phyloP scores from a whole-genome alignment of 2,113 vertebrate species.

The Ailurus styani region DNA sequence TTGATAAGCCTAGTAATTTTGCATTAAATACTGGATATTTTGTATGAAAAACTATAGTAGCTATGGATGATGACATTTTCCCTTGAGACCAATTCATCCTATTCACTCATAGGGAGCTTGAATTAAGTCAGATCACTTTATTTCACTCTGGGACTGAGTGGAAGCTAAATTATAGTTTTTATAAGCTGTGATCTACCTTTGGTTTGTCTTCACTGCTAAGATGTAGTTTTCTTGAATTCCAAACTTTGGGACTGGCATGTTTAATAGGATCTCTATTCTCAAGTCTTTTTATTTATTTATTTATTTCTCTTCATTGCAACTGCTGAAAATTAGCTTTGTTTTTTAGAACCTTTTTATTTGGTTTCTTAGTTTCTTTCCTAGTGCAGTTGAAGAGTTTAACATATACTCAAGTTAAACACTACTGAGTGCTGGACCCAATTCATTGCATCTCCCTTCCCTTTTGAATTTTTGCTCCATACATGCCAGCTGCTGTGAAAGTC shows the following conservation, averaged over 20 bases:
- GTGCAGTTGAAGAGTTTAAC: neutral
- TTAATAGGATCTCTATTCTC: neutral
- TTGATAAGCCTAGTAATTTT: neutral
- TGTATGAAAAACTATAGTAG: neutral
- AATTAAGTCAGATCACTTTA: neutral
- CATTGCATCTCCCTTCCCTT: neutral
- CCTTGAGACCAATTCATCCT: neutral
- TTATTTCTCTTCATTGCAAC: neutral
- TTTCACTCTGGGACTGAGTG: neutral
- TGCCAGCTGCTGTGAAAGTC: neutral
- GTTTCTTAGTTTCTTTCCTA: neutral
- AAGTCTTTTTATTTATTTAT: neutral
- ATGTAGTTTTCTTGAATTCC: neutral
- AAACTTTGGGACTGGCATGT: neutral
- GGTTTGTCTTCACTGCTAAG: neutral
- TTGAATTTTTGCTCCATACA: neutral
- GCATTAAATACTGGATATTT: neutral
- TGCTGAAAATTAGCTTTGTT: constrained; percentile 13
- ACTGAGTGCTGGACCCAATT: neutral
- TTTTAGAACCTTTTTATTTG: neutral
- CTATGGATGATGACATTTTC: neutral
- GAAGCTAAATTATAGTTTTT: neutral
- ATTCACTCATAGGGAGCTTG: neutral
- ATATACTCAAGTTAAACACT: neutral
- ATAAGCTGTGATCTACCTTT: neutral